Evolutionary conservation across 2,888 invertebrate genomes (phyloP).

Genomic region (Uloborus plumipes): DNA sequence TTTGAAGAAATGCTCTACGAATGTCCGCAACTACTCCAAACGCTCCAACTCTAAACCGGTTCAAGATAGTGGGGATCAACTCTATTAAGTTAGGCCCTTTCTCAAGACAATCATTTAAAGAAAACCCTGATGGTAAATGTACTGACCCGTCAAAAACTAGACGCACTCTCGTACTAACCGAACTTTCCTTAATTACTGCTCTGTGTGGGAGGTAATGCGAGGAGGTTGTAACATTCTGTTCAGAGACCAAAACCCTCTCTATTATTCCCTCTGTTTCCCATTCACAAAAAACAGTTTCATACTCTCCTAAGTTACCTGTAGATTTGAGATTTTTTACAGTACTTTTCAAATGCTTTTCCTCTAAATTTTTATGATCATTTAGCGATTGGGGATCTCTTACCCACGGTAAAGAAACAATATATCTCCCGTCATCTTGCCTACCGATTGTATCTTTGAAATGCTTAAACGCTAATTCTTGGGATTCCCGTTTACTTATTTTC

Average conservation of each 20-base stretch:
- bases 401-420: background rate
- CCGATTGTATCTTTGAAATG: slow-evolving; percentile 3
- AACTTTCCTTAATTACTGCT: background rate
- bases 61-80: slow-evolving; percentile 3
- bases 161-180: background rate
- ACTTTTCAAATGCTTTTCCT: background rate
- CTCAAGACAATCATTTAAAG: background rate
- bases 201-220: background rate
- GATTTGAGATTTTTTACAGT: background rate
- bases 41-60: no score
- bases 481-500: background rate
- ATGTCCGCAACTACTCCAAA: slow-evolving; percentile 4
- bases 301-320: background rate
- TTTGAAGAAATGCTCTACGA: background rate
- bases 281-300: background rate
- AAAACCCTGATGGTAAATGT: background rate
- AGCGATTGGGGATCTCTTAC: background rate
- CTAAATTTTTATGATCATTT: background rate
- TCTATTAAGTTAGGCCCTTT: slow-evolving; percentile 11
- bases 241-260: background rate
- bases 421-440: background rate
- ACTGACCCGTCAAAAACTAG: background rate
- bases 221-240: background rate
- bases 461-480: background rate
- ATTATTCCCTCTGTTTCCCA: slow-evolving; percentile 10